Base-by-base conservation (phyloP, 2,888 invertebrate genomes). In the Lasioglossum calceatum region DNA sequence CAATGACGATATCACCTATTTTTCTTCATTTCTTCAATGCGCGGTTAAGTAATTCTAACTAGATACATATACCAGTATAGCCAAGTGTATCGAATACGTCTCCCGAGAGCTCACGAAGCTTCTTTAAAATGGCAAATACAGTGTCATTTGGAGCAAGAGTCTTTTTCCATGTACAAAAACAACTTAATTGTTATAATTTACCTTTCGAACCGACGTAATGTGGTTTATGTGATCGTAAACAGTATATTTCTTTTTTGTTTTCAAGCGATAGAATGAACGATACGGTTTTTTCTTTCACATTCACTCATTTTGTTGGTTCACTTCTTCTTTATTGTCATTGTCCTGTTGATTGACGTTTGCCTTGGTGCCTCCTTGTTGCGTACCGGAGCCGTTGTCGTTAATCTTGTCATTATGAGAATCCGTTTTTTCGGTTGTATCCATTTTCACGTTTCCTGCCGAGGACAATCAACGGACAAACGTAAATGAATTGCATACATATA, bases 221-320 rank as follows among this genome's bases (percentile, higher is more conserved):
- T 70, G 79, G 86, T 70, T 42, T 87, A 81, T 79, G 81, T 77
- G 64, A 84, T 81, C 70, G 47, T 81, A 84, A 87, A 81, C 71
- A 64, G 71, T 81, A 74, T 58, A 58, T 58, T 58, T 58, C 58
- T 86, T 85, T 82, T 86, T 85, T 44, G 44, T 44, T 82, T 81
- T 85, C 82, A 78, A 85, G 83, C 71, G 73, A 74, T 58, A 81
- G 70, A 81, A 79, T 71, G 54, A 79, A 71, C 81, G 77, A 32
- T 19, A 64, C 64, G 80, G 81, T 74, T 77, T 47, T 80, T 79
- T 64, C 16, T 64, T 81, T 86, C 87, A 88, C 84, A 84, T 89
- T 94, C 94, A 95, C 90, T 95, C 95, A 84, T 95, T 95, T 92
- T 95, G 95, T 85, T 94, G 95, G 88, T 93, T 94, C 88, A 95